Evolutionary conservation across 2,797 vertebrate species (phyloP), one percentile per base, ranked within the genome.

Genomic region (Tangara arthus): DNA sequence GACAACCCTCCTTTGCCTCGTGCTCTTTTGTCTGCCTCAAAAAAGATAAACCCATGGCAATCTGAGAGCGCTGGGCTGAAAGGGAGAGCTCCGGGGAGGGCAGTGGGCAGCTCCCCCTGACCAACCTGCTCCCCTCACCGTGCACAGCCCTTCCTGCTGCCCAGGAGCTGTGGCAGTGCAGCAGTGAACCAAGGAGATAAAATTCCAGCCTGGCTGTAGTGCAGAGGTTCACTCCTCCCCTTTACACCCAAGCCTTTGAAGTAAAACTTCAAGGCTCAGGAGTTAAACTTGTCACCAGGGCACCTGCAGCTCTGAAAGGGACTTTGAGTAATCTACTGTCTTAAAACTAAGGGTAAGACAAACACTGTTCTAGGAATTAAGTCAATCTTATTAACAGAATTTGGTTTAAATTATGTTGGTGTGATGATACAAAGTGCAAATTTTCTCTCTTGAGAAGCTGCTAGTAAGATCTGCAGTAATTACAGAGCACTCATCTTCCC

Each of bases 11-110:
- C 65, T 87, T 73, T 53, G 59, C 57, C 44, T 84, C 52, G 26
- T 14, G 87, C 63, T 88, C 94, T 90, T 93, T 96, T 88, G 80
- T 93, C 47, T 70, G 55, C n/a, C 92, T 89, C 75, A 20, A 5
- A 60, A 61, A 24, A 77, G 82, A 89, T 41, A 83, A 93, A 82
- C 2, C 65, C 0, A 0, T 16, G 42, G 42, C 57, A 68, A 44
- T 59, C 37, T 15, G 47, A 3, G 70, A 5, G 82, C 7, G 34
- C 65, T 6, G 53, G 87, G 78, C 27, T 56, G 87, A 24, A 44
- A 41, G 72, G 85, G 50, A 68, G 87, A 77, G 73, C 70, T 50
- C 41, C 0, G 39, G 16, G 44, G 52, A 52, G 68, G 59, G 81
- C 39, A 35, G 84, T 4, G 77, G 21, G 87, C 0, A 6, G 71